phyloP scores from a whole-genome alignment of 1,140 invertebrate species.

The Grapholita molesta region DNA sequence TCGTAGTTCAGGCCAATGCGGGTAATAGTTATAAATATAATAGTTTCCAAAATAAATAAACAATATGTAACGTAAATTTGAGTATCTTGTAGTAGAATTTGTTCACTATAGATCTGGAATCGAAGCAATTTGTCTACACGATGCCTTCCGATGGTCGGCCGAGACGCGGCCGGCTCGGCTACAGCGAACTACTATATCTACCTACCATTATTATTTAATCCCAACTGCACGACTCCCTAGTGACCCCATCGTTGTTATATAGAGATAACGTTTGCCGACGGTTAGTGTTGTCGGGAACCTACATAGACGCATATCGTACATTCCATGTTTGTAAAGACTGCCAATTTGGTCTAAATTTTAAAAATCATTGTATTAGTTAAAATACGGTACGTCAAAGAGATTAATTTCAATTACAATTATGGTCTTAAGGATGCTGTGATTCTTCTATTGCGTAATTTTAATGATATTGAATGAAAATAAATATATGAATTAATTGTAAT shows the following conservation, averaged over 20 bases:
- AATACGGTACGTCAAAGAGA: conserved; percentile 72
- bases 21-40: conserved; percentile 27
- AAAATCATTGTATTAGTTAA: conserved; percentile 63
- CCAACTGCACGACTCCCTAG: conserved; percentile 50
- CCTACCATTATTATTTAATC: conserved; percentile 47
- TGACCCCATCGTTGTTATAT: conserved; percentile 73
- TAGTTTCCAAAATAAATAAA: conserved; percentile 21
- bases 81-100: conserved; percentile 31
- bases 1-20: conserved; percentile 14
- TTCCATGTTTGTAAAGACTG: conserved; percentile 78
- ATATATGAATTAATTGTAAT: conserved; percentile 55
- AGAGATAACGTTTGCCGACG: conserved; percentile 68
- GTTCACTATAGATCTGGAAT: conserved; percentile 33
- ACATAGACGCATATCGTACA: conserved; percentile 77
- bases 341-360: conserved; percentile 78
- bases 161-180: not conserved
- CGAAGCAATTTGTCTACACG: conserved; percentile 33
- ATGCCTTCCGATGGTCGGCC: conserved; percentile 38
- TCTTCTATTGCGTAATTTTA: conserved; percentile 77
- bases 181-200: conserved; percentile 24
- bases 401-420: conserved; percentile 74
- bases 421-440: conserved; percentile 77
- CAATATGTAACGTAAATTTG: conserved; percentile 22
- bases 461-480: conserved; percentile 58
- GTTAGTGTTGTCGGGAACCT: conserved; percentile 75